A percentile compares a stretch with the other conserved stretches of the same genome.
Evolutionary conservation across 1,140 invertebrate genomes (phyloP).

Genomic region (Anastrepha obliqua): DNA sequence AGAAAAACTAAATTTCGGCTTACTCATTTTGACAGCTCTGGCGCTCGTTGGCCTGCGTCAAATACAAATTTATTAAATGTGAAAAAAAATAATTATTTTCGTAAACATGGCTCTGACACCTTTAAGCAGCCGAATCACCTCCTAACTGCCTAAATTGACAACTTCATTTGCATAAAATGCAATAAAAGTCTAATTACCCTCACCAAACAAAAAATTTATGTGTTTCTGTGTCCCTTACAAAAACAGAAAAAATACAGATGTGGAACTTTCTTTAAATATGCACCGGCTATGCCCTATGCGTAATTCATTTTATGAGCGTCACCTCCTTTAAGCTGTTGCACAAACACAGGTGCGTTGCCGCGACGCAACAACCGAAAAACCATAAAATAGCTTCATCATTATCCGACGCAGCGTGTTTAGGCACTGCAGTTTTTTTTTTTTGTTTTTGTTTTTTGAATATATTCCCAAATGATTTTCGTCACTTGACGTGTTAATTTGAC

Average conservation of each 20-base stretch:
- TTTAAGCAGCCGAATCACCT: slow-evolving; percentile 63
- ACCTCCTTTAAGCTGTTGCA: slow-evolving; percentile 49
- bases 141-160: slow-evolving; percentile 58
- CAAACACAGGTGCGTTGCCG: slow-evolving; percentile 44
- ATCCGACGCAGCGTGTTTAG: not conserved
- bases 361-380: not conserved
- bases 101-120: slow-evolving; percentile 59
- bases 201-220: not conserved
- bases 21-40: not conserved
- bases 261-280: slow-evolving; percentile 20
- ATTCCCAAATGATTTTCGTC: not conserved
- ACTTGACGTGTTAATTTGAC: slow-evolving; percentile 52
- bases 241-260: not conserved
- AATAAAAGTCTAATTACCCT: not conserved
- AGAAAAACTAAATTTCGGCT: not conserved
- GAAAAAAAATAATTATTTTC: slow-evolving; percentile 58
- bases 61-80: not conserved
- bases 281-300: not conserved
- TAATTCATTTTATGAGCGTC: slow-evolving; percentile 44
- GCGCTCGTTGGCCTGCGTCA: no score
- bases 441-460: not conserved
- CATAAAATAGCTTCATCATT: slow-evolving; percentile 49
- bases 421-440: not conserved
- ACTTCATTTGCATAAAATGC: slow-evolving; percentile 68
- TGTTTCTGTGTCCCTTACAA: not conserved